phyloP scores from a whole-genome alignment of 2,113 vertebrate genomes.

The Albula goreensis region DNA sequence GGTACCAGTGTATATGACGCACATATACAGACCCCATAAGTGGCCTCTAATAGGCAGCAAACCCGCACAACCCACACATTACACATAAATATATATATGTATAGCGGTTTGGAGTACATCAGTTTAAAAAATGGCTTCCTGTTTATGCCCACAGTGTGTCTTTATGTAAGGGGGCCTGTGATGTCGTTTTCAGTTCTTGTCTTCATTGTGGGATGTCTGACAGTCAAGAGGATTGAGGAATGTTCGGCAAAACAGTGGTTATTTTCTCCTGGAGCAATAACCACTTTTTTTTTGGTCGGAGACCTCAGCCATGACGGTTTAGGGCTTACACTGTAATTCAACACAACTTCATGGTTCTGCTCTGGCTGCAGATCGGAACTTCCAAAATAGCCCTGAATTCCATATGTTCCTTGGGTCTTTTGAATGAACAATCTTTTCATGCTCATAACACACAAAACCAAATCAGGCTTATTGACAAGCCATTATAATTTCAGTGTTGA shows the following conservation, averaged over 20 bases:
- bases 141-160: constrained; percentile 45
- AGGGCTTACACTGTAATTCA: not conserved
- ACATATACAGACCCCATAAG: not conserved
- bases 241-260: constrained; percentile 41
- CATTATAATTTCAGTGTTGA: not conserved
- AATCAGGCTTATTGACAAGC: not conserved
- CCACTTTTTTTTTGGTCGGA: constrained; percentile 31
- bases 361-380: not conserved
- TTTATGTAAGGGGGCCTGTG: constrained; percentile 42
- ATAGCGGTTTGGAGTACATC: constrained; percentile 6
- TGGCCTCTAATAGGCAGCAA: not conserved
- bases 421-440: not conserved
- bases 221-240: constrained; percentile 29
- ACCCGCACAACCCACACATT: not conserved
- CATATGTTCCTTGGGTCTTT: not conserved
- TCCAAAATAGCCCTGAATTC: not conserved
- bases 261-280: constrained; percentile 53
- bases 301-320: not conserved
- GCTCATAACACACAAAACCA: not conserved
- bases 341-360: not conserved
- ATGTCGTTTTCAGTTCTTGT: constrained; percentile 30
- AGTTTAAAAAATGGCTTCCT: constrained; percentile 28
- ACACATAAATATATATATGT: not conserved
- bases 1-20: not conserved
- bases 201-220: constrained; percentile 11